Percentiles rank a stretch among this genome's conserved stretches.
Conservation (phyloP, 1,140 invertebrate species). For the Geopemphigus sp. region DNA sequence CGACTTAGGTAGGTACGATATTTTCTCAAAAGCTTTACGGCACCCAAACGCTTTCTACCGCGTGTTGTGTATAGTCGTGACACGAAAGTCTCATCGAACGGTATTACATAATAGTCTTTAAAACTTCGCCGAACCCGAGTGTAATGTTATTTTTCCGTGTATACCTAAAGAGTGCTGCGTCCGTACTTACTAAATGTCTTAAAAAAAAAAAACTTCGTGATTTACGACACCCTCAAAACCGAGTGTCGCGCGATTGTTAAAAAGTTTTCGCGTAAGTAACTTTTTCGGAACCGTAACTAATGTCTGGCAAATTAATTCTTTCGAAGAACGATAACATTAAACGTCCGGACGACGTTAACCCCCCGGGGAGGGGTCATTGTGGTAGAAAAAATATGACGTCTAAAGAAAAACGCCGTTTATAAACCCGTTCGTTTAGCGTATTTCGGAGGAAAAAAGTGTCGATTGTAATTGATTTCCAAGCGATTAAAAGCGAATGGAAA, state of each 20-base stretch:
- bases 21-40: background rate
- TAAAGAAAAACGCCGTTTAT: conserved; percentile 6
- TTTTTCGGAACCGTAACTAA: conserved; percentile 47
- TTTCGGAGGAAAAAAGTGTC: conserved; percentile 28
- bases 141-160: conserved; percentile 42
- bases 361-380: background rate
- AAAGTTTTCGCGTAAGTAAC: conserved; percentile 33
- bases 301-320: conserved; percentile 49
- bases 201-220: conserved; percentile 43
- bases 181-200: conserved; percentile 38
- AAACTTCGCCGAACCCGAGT: conserved; percentile 24
- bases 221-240: conserved; percentile 42
- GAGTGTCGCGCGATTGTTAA: conserved; percentile 43
- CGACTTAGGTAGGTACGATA: conserved; percentile 4
- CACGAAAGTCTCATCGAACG: conserved; percentile 42
- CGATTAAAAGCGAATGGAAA: conserved; percentile 29
- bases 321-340: conserved; percentile 40
- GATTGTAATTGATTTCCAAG: conserved; percentile 23
- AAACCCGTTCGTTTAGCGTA: background rate
- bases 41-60: background rate
- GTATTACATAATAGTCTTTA: conserved; percentile 44
- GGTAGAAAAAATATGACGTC: conserved; percentile 10
- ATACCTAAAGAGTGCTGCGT: conserved; percentile 5
- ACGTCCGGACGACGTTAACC: background rate
- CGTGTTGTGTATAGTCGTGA: background rate